Evolutionary conservation across 2,113 vertebrate species (phyloP).

Genomic region (Phyllostomus hastatus): DNA sequence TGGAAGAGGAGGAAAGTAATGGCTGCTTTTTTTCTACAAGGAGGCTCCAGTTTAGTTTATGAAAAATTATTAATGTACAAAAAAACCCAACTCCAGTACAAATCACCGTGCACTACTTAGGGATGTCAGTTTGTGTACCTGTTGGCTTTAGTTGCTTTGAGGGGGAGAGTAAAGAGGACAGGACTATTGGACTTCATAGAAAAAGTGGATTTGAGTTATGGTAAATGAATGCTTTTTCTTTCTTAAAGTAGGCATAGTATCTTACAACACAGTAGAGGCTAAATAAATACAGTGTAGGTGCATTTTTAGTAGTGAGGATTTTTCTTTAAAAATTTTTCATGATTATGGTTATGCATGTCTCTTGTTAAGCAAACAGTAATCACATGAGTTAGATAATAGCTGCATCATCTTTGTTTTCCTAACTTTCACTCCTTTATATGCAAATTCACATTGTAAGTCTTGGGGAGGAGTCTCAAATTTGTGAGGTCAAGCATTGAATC

Average conservation of each 20-base stretch:
- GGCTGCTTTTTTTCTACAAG: not conserved
- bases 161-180: not conserved
- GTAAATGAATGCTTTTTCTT: not conserved
- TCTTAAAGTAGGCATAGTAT: not conserved
- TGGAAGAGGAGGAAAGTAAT: conserved; percentile 17
- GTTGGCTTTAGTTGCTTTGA: conserved; percentile 33
- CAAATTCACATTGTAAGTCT: not conserved
- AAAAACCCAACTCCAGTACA: not conserved
- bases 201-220: not conserved
- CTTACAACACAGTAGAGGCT: not conserved
- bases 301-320: not conserved
- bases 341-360: not conserved
- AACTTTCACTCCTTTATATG: conserved; percentile 31
- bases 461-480: not conserved
- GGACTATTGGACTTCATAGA: not conserved
- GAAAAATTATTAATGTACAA: not conserved
- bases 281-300: not conserved
- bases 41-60: not conserved
- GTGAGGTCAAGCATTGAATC: not conserved
- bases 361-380: conserved; percentile 22
- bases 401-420: not conserved
- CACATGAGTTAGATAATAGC: not conserved
- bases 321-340: conserved; percentile 12
- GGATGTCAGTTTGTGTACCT: conserved; percentile 26
- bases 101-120: not conserved